Conservation (phyloP, 2,797 vertebrate genomes). For the Sternotherus odoratus region DNA sequence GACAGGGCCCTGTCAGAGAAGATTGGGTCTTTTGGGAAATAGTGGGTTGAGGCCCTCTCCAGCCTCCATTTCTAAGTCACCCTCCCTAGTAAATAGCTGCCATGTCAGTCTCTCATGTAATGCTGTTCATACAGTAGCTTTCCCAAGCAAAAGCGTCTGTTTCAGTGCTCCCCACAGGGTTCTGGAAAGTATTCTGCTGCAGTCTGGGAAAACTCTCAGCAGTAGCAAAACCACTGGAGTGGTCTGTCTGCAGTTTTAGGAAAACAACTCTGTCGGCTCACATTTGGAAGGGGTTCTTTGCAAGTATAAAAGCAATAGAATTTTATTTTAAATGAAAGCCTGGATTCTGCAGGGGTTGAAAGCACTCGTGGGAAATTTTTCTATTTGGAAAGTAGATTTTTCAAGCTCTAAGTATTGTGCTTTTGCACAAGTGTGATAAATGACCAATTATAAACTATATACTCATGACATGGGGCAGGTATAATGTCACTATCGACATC, state of each 20-base stretch:
- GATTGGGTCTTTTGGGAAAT: not conserved
- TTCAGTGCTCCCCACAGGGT: rapidly evolving
- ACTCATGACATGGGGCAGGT: not conserved
- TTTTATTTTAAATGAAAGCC: not conserved
- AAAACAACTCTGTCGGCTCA: not conserved
- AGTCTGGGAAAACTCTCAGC: not conserved
- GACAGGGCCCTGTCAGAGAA: no score
- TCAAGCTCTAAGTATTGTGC: not conserved
- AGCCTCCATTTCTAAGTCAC: no score
- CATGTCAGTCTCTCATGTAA: not conserved
- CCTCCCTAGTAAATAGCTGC: rapidly evolving
- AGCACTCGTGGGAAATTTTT: not conserved
- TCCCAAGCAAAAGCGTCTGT: not conserved
- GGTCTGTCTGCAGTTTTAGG: rapidly evolving
- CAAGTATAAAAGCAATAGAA: not conserved
- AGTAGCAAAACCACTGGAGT: not conserved
- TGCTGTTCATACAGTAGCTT: not conserved
- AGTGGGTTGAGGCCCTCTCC: no score
- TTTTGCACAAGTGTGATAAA: not conserved
- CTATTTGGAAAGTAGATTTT: not conserved
- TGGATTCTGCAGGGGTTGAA: not conserved
- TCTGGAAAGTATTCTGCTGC: no score
- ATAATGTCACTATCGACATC: not conserved
- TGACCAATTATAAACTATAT: not conserved
- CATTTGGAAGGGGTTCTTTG: rapidly evolving